Percentiles rank a stretch among this genome's conserved stretches.
These are phyloP conservation scores for Hippasteria phrygiana DNA, from an alignment of 53 echinoderm and acorn worm genomes.

Conservation along the genomic window DNA sequence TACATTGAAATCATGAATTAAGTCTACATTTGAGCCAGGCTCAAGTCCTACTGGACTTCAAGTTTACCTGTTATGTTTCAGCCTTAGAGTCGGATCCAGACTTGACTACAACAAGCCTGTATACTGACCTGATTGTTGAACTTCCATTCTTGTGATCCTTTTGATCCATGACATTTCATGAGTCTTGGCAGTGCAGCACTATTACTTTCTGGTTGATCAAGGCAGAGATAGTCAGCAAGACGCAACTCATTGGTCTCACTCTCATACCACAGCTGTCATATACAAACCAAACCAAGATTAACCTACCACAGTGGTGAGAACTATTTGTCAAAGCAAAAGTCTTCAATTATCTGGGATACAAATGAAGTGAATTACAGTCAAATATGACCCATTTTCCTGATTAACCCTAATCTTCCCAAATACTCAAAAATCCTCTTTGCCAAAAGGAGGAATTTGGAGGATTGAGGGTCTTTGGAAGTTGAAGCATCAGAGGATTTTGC, in stretches of 20 bases:
- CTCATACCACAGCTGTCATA: conserved; percentile 71
- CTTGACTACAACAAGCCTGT: not conserved
- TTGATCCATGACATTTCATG: conserved; percentile 89
- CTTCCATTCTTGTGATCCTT: conserved; percentile 90
- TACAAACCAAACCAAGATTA: not conserved
- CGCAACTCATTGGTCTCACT: conserved; percentile 75
- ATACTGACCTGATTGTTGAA: conserved; percentile 71
- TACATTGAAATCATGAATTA: too few relatives aligned
- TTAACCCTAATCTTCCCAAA: too few relatives aligned
- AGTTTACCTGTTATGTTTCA: too few relatives aligned
- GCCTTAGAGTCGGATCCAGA: too few relatives aligned
- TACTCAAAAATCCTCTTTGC: too few relatives aligned
- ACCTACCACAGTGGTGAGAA: not conserved
- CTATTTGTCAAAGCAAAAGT: not conserved
- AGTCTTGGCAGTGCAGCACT: conserved; percentile 72
- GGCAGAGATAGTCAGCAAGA: conserved; percentile 79
- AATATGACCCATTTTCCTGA: too few relatives aligned
- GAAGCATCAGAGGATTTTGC: too few relatives aligned
- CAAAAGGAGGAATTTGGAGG: too few relatives aligned
- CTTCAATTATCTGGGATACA: too few relatives aligned
- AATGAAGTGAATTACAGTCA: not conserved
- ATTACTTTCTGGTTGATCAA: conserved; percentile 84
- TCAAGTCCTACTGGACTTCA: too few relatives aligned
- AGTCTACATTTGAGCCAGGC: too few relatives aligned
- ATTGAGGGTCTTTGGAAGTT: too few relatives aligned